Base-by-base conservation (phyloP, 2,888 invertebrate genomes). In the Spialia ferax region DNA sequence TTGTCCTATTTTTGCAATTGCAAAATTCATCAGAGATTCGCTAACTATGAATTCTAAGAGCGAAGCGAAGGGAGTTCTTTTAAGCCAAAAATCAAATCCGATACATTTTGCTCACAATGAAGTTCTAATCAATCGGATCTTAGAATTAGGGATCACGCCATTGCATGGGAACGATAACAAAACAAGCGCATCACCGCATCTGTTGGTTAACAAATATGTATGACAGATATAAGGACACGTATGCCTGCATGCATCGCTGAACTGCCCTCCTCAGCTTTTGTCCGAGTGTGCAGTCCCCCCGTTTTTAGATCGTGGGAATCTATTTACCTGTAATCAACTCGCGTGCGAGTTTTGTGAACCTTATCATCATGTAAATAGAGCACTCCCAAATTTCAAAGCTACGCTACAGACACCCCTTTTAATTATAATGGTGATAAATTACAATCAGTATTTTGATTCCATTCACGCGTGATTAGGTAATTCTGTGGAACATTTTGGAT, bases 351-450 rank as follows among this genome's bases (percentile, higher is more conserved):
- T 68, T 65, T 64, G 52, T 59, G 50, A 65, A 65, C 65, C 65
- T 65, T 65, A 65, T 59, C 65, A 59, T 45, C 38, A 57, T 61
- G 59, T 35, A 61, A 64, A 69, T 69, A 69, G 38, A 64, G 69
- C 29, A n/a, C 52, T 26, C 5, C 35, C 20, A 32, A 20, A 52
- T 1, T 63, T 52, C 23, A 8, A 13, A 32, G 35, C 23, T 54
- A 15, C 62, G 13, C 7, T 38, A 4, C 23, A 45, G 22, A 50
- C 50, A 52, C 65, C 65, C 64, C 52, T 66, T 84, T 71, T 90
- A 87, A 89, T 89, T 89, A 86, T 84, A 81, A 85, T 82, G 83
- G 86, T 88, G 85, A 92, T 91, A 92, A 90, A 89, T 92, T 87
- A 87, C 83, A 91, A 90, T 90, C 87, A 86, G 84, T 86, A 86